phyloP scores from a whole-genome alignment of 35 echinoderm and acorn worm species.

The Heliocidaris erythrogramma region DNA sequence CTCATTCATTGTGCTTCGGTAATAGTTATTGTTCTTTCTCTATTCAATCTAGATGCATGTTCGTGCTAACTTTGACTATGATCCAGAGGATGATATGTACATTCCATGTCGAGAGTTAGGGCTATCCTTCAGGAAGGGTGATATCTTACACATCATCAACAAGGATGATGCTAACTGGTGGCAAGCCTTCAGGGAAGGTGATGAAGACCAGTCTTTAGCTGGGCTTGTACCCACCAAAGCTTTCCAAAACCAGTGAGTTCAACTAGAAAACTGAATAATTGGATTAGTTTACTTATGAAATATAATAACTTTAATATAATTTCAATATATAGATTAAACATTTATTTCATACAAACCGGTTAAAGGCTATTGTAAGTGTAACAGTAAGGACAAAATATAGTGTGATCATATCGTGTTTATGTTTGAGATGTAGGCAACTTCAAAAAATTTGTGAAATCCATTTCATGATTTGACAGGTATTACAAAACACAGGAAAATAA shows the following conservation, averaged over 20 bases:
- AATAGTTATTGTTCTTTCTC: too few species aligned
- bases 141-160: slow-evolving; percentile 91
- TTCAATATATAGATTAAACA: too few species aligned
- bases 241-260: slow-evolving; percentile 89
- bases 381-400: too few species aligned
- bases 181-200: slow-evolving; percentile 92
- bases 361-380: too few species aligned
- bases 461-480: too few species aligned
- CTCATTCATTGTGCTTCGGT: too few species aligned
- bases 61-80: slow-evolving; percentile 88
- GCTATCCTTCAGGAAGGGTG: slow-evolving; percentile 89
- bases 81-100: slow-evolving; percentile 95
- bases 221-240: slow-evolving; percentile 90
- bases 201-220: slow-evolving; percentile 90
- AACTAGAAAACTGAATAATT: not conserved
- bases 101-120: slow-evolving; percentile 96
- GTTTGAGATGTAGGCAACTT: too few species aligned
- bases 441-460: too few species aligned
- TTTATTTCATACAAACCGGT: too few species aligned
- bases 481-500: too few species aligned
- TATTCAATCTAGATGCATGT: slow-evolving; percentile 64
- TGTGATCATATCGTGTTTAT: too few species aligned
- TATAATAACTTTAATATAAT: too few species aligned
- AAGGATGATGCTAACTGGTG: slow-evolving; percentile 94
- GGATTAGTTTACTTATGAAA: not conserved